Evolutionary conservation across 2,113 vertebrate species (phyloP).

Genomic region (Pedionomus torquatus): DNA sequence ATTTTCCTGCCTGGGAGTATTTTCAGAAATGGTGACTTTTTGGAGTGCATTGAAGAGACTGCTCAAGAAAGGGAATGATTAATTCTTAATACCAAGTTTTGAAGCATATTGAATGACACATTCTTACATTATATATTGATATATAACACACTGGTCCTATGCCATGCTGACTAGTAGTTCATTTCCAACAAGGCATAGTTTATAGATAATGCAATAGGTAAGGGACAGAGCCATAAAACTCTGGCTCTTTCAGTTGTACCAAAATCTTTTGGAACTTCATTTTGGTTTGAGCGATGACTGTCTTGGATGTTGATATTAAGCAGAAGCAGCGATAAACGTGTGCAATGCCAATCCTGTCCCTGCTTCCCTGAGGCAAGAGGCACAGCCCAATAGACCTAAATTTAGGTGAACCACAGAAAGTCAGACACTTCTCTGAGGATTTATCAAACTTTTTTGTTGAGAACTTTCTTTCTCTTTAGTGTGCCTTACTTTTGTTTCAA

Average conservation of each 20-base stretch:
- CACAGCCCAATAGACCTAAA: background rate
- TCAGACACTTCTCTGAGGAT: background rate
- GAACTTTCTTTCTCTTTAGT: background rate
- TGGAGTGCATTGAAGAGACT: background rate
- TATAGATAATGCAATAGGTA: slow-evolving; percentile 51
- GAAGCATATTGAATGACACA: slow-evolving; percentile 48
- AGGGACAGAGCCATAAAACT: slow-evolving; percentile 35
- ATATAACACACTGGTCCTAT: slow-evolving; percentile 31
- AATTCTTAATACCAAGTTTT: slow-evolving; percentile 45
- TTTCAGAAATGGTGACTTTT: background rate
- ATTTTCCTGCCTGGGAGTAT: background rate
- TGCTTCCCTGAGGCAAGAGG: slow-evolving; percentile 24
- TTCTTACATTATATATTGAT: slow-evolving; percentile 55
- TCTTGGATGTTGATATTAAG: slow-evolving; percentile 11
- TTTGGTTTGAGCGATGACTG: slow-evolving; percentile 50
- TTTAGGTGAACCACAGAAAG: background rate
- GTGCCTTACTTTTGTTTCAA: background rate
- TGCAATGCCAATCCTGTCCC: background rate
- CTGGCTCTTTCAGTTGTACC: slow-evolving; percentile 1
- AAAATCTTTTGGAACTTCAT: slow-evolving; percentile 40
- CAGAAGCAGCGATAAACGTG: slow-evolving; percentile 28
- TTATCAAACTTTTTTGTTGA: background rate
- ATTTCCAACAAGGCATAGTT: slow-evolving; percentile 35
- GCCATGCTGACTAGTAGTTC: slow-evolving; percentile 31
- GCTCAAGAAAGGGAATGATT: slow-evolving; percentile 12